Base-by-base conservation (phyloP, 1,140 invertebrate genomes). In the Drosophila punjabiensis region DNA sequence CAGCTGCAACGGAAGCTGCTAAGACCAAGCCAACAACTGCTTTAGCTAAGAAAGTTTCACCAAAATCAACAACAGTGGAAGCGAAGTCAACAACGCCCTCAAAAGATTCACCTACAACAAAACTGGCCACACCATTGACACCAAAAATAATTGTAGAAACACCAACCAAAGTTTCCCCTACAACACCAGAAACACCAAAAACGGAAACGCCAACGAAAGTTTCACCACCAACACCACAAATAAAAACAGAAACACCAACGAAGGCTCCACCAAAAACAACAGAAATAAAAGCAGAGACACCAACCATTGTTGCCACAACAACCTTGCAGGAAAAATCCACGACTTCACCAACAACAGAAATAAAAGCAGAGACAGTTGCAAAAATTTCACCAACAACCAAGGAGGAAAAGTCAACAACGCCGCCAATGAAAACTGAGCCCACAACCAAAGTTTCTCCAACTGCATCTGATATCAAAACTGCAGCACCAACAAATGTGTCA, bases 171-270 rank as follows among this genome's bases (percentile, higher is more conserved):
- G 11, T 24, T 24, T 47, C 45, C 2, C 11, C 45, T 7, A 24
- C 8, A 16, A 28, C 24, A 58, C 16, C 56, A 5, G 52, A 37
- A 24, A 37, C 52, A 14, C 52, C 52, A 13, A n/a, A 32, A 32
- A 18, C 28, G 5, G 53, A 32, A 55, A 13, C 53, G 16, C 50
- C 62, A 39, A 20, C 48, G 5, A 61, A 60, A 9, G 20, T n/a
- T 69, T 41, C 55, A n/a, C 37, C 65, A 71, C 28, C 76, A 61
- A 33, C 48, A 66, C 1, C 53, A 28, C 58, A 64, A 62, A 7
- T 28, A 28, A 50, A 39, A 14, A 10, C 48, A 43, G 41, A 53
- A 41, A 24, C 33, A 28, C 52, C 52, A 53, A 16, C 47, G 4
- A 16, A 35, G 24, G 59, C 11, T 33, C 24, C 41, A 11, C 18